Percentiles rank a stretch among this genome's conserved stretches.
phyloP scores from a whole-genome alignment of 2,888 invertebrate genomes.

The Noctua janthe region DNA sequence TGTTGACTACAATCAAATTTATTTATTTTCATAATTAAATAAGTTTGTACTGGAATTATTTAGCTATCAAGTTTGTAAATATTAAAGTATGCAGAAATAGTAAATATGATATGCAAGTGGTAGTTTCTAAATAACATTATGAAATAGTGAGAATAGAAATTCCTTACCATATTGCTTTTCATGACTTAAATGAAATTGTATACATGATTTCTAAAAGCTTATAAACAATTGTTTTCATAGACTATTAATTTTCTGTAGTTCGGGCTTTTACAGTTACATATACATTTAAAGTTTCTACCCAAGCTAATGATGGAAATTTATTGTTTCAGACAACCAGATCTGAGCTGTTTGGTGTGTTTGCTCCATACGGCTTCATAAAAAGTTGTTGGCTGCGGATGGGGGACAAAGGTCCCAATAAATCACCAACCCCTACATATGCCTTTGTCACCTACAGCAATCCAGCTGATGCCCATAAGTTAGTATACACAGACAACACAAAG shows the following conservation, averaged over 20 bases:
- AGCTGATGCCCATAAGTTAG: constrained; percentile 88
- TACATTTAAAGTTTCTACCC: neutral
- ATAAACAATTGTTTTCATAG: neutral
- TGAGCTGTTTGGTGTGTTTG: constrained; percentile 89
- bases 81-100: neutral
- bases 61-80: neutral
- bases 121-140: neutral
- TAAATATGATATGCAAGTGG: neutral
- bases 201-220: neutral
- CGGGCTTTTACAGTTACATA: neutral
- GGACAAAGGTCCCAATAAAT: constrained; percentile 78
- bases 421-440: constrained; percentile 86
- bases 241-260: neutral
- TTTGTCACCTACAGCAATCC: constrained; percentile 90
- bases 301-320: neutral
- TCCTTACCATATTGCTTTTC: no score
- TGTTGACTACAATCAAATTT: neutral
- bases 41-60: neutral
- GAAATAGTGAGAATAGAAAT: neutral
- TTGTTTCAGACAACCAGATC: constrained; percentile 88
- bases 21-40: neutral
- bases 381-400: constrained; percentile 90
- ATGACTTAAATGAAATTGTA: neutral
- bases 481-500: neutral
- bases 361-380: constrained; percentile 90